Evolutionary conservation across 2,888 invertebrate species (phyloP).

Genomic region (Galeopsomyia nigrocyanea): DNA sequence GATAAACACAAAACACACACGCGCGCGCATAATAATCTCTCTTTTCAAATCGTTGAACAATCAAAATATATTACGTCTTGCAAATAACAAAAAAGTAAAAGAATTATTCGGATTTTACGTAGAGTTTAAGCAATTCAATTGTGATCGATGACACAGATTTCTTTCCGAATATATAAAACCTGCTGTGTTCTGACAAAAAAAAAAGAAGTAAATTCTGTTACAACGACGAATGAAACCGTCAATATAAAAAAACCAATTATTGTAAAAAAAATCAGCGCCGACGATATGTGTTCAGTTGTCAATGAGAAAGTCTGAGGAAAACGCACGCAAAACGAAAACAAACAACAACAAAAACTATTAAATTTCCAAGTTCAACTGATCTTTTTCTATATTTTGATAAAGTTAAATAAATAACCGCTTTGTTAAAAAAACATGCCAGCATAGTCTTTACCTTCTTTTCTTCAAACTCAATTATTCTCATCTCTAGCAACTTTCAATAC

Average conservation of each 20-base stretch:
- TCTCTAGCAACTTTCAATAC: constrained; percentile 1
- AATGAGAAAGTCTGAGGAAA: constrained; percentile 47
- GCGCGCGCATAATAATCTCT: not conserved
- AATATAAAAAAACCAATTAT: not conserved
- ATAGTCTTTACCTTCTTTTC: not conserved
- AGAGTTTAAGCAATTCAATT: too few species aligned
- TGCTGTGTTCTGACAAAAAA: too few species aligned
- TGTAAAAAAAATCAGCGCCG: constrained; percentile 33
- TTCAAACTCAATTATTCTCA: constrained; percentile 15
- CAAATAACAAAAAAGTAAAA: constrained; percentile 9
- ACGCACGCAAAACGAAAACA: constrained; percentile 37
- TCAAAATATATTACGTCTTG: constrained; percentile 4
- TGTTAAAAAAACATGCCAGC: not conserved
- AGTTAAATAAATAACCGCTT: too few species aligned
- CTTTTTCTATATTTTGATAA: not conserved
- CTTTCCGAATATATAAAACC: too few species aligned
- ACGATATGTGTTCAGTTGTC: constrained; percentile 44
- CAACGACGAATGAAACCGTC: constrained; percentile 10
- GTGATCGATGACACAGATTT: too few species aligned
- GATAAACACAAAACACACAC: not conserved
- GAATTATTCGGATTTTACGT: not conserved
- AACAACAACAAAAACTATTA: not conserved
- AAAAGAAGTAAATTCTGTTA: too few species aligned
- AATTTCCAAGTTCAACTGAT: constrained; percentile 3
- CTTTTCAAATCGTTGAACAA: constrained; percentile 28